phyloP scores from a whole-genome alignment of 92 coral and sea anemone species.

The Palythoa grandiflora region DNA sequence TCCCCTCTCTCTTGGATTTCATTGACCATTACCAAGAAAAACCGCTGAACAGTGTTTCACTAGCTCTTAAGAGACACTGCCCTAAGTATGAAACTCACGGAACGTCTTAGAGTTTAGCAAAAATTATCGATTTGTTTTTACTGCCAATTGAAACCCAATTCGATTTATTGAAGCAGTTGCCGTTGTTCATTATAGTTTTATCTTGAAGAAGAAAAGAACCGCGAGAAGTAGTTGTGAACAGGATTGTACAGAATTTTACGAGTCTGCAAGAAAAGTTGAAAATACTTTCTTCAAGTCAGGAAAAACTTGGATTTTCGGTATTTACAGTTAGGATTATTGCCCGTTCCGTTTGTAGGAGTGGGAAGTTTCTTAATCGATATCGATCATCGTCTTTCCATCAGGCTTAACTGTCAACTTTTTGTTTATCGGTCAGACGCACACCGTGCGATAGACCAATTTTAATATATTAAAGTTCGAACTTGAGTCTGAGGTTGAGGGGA shows the following conservation, averaged over 20 bases:
- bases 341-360: not conserved
- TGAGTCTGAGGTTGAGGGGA: too few species aligned
- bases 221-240: not conserved
- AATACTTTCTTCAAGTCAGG: too few species aligned
- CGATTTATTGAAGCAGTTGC: not conserved
- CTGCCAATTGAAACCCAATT: not conserved
- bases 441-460: too few species aligned
- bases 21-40: conserved; percentile 74
- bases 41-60: conserved; percentile 78
- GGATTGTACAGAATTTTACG: not conserved
- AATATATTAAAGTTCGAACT: too few species aligned
- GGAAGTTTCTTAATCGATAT: too few species aligned
- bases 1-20: conserved; percentile 67
- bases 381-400: too few species aligned
- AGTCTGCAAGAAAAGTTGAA: not conserved
- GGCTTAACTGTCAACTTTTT: too few species aligned
- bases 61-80: conserved; percentile 79
- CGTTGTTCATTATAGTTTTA: not conserved
- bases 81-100: conserved; percentile 49
- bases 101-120: not conserved
- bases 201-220: not conserved
- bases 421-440: too few species aligned
- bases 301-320: not conserved
- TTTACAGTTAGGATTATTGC: not conserved
- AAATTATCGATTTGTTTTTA: not conserved